Percentiles rank a stretch among this genome's conserved stretches.
phyloP scores from a whole-genome alignment of 2,113 vertebrate genomes.

The Petromus typicus region DNA sequence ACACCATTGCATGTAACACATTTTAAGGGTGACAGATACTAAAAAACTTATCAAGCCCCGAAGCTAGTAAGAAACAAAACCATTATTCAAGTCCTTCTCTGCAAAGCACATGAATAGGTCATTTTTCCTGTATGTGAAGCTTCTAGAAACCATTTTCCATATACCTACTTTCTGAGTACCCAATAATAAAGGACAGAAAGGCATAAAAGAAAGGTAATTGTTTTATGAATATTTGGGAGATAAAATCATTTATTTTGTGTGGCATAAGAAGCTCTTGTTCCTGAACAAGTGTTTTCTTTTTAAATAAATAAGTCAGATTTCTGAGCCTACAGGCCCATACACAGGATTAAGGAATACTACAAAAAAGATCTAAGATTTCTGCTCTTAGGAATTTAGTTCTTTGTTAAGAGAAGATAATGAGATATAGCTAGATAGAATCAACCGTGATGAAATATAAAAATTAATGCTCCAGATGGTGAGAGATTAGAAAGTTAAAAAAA shows the following conservation, averaged over 20 bases:
- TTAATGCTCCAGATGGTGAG: too few species aligned
- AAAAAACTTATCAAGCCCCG: background rate
- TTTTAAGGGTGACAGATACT: background rate
- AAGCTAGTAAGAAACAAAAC: background rate
- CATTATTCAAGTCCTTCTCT: slow-evolving; percentile 2
- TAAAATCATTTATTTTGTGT: background rate
- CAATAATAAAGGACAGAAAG: background rate
- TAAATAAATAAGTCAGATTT: background rate
- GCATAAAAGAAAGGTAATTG: background rate
- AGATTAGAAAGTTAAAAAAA: background rate
- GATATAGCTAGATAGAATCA: background rate
- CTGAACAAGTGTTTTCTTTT: background rate
- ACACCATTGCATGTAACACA: background rate
- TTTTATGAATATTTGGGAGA: background rate
- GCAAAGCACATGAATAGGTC: background rate
- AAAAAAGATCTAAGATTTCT: background rate
- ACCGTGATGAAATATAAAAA: background rate
- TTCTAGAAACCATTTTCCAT: background rate
- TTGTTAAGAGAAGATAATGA: background rate
- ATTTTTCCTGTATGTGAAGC: background rate
- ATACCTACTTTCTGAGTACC: background rate
- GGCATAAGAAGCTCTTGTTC: background rate
- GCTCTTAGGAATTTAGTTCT: background rate
- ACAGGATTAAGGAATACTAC: background rate
- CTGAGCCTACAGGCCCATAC: background rate